Base-by-base conservation (phyloP, 2,797 vertebrate genomes). In the Oreochromis mossambicus region DNA sequence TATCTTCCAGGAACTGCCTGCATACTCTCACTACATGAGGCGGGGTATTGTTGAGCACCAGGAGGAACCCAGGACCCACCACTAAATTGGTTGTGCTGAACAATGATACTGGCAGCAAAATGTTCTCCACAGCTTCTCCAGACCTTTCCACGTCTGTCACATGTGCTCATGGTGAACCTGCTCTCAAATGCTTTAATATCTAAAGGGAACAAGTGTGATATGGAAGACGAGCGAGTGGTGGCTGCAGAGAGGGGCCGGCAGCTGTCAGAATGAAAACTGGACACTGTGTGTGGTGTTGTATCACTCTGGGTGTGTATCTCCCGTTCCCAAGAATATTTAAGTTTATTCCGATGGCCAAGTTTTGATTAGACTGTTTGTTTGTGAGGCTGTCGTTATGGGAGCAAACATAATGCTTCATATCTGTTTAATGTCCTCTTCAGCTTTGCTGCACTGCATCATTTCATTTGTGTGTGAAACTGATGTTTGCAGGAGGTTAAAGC, bases 191-290 rank as follows among this genome's bases (percentile, higher is more conserved):
- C 34, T 66, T 66, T 5, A 66, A 38, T 66, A 38, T 38, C 11
- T 38, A 38, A 66, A 58, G 98, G 98, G 14, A 99, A 99, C 95
- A 98, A 99, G 92, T 98, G 98, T 63, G 98, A 99, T 89, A 98
- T 99, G 98, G 98, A 99, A 58, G 98, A 99, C 0, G 98, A 99
- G 50, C 94, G 97, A 1, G 96, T 99, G 5, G 97, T 99, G 54
- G 96, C 96, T 0, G 93, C 97, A 1, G 97, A 98, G 78, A 95
- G 98, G 21, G 98, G 98, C 41, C 96, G 96, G 52, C 98, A 99
- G 95, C 96, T 99, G 48, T 98, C 98, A 0, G 24, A 78, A 21
- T 77, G 10, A 29, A 50, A 79, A 14, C 66, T n/a, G 24, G 38
- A 51, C 46, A 19, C 13, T 3, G 17, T 48, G 3, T 56, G 2